Evolutionary conservation across 2,797 vertebrate genomes (phyloP).

Genomic region (Enteromius viviparus): DNA sequence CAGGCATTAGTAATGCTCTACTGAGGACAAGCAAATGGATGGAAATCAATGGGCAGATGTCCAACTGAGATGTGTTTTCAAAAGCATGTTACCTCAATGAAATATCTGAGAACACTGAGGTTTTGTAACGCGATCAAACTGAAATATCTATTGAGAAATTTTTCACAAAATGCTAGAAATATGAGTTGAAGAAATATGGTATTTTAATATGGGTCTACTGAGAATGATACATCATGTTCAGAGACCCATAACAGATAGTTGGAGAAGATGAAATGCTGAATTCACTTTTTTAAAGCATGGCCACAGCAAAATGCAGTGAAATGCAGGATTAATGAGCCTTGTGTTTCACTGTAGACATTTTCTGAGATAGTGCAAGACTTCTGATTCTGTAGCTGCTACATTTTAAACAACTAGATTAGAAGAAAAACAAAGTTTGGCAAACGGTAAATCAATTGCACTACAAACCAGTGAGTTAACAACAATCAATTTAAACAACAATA

Average conservation of each 20-base stretch:
- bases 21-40: slow-evolving; percentile 44
- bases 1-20: slow-evolving; percentile 48
- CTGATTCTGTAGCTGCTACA: too few species aligned
- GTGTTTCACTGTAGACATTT: neutral
- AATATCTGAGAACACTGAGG: neutral
- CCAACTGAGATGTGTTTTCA: neutral
- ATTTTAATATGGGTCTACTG: neutral
- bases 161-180: neutral
- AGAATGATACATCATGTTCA: neutral
- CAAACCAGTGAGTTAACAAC: neutral
- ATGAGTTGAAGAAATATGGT: neutral
- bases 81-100: neutral
- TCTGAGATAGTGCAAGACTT: neutral
- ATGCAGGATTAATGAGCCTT: neutral
- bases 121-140: neutral
- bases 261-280: neutral
- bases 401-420: too few species aligned
- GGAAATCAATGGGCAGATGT: slow-evolving; percentile 19
- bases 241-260: neutral
- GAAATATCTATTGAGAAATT: neutral
- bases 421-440: neutral
- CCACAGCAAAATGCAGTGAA: neutral
- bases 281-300: neutral
- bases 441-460: neutral
- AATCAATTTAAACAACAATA: neutral